Percentiles rank a stretch among this genome's conserved stretches.
phyloP scores from a whole-genome alignment of 2,113 vertebrate species.

The Felis chaus region DNA sequence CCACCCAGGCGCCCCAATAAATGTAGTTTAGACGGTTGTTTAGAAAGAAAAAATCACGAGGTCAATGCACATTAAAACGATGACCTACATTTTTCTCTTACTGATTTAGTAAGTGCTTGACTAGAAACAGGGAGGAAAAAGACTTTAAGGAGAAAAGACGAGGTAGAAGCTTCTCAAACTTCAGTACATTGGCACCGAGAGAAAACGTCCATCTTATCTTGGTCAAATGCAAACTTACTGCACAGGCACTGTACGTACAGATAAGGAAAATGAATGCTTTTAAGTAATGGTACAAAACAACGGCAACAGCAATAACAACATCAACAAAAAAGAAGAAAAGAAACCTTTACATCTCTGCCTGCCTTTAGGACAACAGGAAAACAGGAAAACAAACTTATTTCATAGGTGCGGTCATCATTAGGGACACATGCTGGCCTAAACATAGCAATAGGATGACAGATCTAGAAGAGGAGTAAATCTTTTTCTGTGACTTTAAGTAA shows the following conservation, averaged over 20 bases:
- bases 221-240: neutral
- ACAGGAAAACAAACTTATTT: neutral
- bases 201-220: neutral
- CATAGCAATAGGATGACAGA: neutral
- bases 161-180: neutral
- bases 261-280: neutral
- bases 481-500: neutral
- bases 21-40: neutral
- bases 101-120: neutral
- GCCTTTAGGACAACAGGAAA: neutral
- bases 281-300: neutral
- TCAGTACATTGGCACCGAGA: neutral
- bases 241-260: neutral
- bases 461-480: neutral
- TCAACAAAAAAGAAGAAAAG: neutral
- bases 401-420: neutral
- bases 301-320: neutral
- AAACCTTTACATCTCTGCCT: neutral
- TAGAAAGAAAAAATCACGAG: neutral
- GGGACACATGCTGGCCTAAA: neutral
- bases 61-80: neutral
- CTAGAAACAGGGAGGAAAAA: neutral
- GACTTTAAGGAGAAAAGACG: neutral
- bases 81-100: conserved; percentile 7
- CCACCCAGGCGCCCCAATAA: neutral